Base-by-base conservation (phyloP, 2,888 invertebrate species). In the Phasia obesa region DNA sequence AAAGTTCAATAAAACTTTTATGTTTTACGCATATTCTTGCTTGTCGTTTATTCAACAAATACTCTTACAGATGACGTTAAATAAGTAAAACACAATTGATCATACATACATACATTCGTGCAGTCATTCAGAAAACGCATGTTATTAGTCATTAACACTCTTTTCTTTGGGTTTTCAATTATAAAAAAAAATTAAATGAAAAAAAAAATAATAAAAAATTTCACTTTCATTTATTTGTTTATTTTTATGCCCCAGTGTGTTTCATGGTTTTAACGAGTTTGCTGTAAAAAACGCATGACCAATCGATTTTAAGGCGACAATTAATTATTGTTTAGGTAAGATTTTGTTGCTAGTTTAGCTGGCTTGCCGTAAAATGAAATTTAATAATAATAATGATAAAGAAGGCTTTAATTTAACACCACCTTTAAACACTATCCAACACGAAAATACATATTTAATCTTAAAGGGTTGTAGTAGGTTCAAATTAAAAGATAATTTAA, bases 131-230 rank as follows among this genome's bases (percentile, higher is more conserved):
- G 17, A 57, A 71, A 81, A 81, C 81, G 76, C 81, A 76, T 81
- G n/a, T n/a, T n/a, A 65, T 55, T 71, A 49, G 60, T 71, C 71
- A 81, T 73, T 77, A 73, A 73, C 38, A 76, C 35, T n/a, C n/a
- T 60, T 60, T 60, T 62, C 57, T 5, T n/a, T 44, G 25, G 13
- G 17, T 67, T 53, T 27, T 11, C 27, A 53, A 53, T 53, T 60
- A 53, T 9, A 31, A 31, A 31, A 4, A 31, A 31, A 31, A 31
- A 4, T 62, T 38, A 70, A 49, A 23, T n/a, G n/a, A 38, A 23
- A 47, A 23, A 49, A 19, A 51, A 31, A 31, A 4, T 9, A 1
- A 6, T 27, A 3, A 51, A 60, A 73, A 64, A 65, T 75, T 75
- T 75, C 64, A 75, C 64, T 75, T 75, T 75, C 35, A 44, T 64